phyloP scores from a whole-genome alignment of 2,113 vertebrate genomes.

The Periophthalmus modestus region DNA sequence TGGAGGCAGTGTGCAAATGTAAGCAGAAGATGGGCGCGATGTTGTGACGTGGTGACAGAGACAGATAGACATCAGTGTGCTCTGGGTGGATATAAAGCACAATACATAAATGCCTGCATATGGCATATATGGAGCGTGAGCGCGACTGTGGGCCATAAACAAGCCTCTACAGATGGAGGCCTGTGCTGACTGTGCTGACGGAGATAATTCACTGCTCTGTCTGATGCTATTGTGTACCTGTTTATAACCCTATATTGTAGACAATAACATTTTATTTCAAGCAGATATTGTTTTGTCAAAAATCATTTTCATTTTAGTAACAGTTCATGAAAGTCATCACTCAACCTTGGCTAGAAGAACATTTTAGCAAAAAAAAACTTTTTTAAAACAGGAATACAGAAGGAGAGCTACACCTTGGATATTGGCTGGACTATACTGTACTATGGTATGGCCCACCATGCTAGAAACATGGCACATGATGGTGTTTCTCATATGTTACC shows the following conservation, averaged over 20 bases:
- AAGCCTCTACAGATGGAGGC: slow-evolving; percentile 19
- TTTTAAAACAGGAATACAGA: neutral
- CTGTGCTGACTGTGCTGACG: slow-evolving; percentile 3
- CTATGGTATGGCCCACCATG: too few species aligned
- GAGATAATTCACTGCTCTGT: slow-evolving; percentile 6
- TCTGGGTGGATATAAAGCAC: slow-evolving; percentile 7
- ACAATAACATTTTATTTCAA: slow-evolving; percentile 5
- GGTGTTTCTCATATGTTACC: too few species aligned
- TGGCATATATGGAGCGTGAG: slow-evolving; percentile 17
- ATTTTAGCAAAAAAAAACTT: too few species aligned
- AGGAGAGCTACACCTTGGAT: neutral
- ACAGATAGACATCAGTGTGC: slow-evolving; percentile 5
- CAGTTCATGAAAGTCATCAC: neutral
- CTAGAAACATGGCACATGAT: too few species aligned
- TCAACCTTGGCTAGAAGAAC: neutral
- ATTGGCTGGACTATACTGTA: too few species aligned
- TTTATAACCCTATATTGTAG: slow-evolving; percentile 4
- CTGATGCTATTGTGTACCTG: slow-evolving; percentile 1
- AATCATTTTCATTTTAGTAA: slow-evolving; percentile 1
- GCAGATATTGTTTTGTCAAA: neutral
- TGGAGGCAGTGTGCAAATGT: slow-evolving; percentile 14
- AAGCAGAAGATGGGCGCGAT: slow-evolving; percentile 10
- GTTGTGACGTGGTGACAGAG: slow-evolving; percentile 10
- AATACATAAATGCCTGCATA: slow-evolving; percentile 15
- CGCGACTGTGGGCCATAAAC: slow-evolving; percentile 13